Evolutionary conservation across 2,888 invertebrate genomes (phyloP), one percentile per base, ranked within the genome.

Genomic region (Palloptera scutellata): DNA sequence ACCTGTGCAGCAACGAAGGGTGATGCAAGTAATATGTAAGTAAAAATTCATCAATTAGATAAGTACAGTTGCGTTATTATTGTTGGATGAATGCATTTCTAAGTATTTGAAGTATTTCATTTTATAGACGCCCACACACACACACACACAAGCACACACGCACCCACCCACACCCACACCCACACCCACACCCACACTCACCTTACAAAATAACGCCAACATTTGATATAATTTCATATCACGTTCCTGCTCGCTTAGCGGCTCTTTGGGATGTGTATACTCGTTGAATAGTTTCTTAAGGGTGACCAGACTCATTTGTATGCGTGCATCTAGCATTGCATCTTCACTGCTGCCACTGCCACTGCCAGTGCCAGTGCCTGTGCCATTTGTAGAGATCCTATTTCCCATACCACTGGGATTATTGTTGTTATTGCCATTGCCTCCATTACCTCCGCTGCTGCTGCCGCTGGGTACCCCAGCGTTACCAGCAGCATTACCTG

Each of bases 161-260:
- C n/a, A n/a, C n/a, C n/a, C n/a, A n/a, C n/a, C n/a, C n/a, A n/a
- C n/a, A n/a, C n/a, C n/a, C n/a, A n/a, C n/a, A n/a, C n/a, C n/a
- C n/a, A n/a, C n/a, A n/a, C n/a, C n/a, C n/a, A n/a, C n/a, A n/a
- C n/a, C n/a, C n/a, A n/a, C n/a, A n/a, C n/a, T n/a, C n/a, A 96
- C 97, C 91, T 97, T 98, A 87, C 97, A 97, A 87, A 98, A 98
- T 51, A 98, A 88, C 65, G 98, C 98, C 82, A 99, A 88, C 96
- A 99, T 97, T 84, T 96, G 96, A 86, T 97, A 97, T 13, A 98
- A 88, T 85, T 96, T 96, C 81, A 94, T 94, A 86, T 98, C 97
- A 79, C 92, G 90, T 83, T 96, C 95, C 65, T 89, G 87, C 72
- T 95, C 94, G 53, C 90, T 88, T 13, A 95, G 87, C 3, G 92